Base-by-base conservation (phyloP, 30 jellyfish, hydroid and myxozoan genomes). In the Aurelia sp. region DNA sequence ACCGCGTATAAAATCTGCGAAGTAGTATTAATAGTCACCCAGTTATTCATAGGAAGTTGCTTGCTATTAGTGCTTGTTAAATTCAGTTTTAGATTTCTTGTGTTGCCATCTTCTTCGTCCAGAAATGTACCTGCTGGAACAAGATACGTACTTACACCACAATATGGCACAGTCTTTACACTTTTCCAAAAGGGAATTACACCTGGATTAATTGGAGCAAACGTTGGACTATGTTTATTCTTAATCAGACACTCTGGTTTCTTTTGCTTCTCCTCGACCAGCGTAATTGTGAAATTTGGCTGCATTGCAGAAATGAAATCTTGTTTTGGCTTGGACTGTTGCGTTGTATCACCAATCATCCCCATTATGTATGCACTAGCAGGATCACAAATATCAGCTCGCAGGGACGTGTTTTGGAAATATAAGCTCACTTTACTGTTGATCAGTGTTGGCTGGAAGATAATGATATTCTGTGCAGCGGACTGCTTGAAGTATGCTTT, bases 81-180 rank as follows among this genome's bases (percentile, higher is more conserved):
- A 6, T 16, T 72, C 41, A 94, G 87, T 8, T 77, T 75, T 19
- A 94, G 53, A 51, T 66, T 84, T 55, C 99, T 58, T 47, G 97
- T 85, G 58, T 67, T 41, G 52, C 97, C 97, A 55, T 94, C 99
- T 76, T 94, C 99, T 24, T 71, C 82, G 67, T 94, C 99, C 63
- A 57, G 15, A 60, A 94, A 94, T 17, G 93, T 65, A 30, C 81
- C 73, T 4, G 74, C 79, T 17, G 97, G 97, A 0, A 94, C 69
- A 15, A n/a, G 59, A 24, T 53, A 89, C 35, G 63, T 76, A 57
- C 67, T 20, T 1, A 88, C 74, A 19, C 50, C 86, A 80, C 97
- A 80, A 51, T 30, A 90, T 9, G 86, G 38, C 35, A 94, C 86
- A n/a, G 13, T 22, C 67, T 65, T 61, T 10, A 57, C 61, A 10